phyloP scores from a whole-genome alignment of 2,888 invertebrate genomes.

The Nemapogon koenigi region DNA sequence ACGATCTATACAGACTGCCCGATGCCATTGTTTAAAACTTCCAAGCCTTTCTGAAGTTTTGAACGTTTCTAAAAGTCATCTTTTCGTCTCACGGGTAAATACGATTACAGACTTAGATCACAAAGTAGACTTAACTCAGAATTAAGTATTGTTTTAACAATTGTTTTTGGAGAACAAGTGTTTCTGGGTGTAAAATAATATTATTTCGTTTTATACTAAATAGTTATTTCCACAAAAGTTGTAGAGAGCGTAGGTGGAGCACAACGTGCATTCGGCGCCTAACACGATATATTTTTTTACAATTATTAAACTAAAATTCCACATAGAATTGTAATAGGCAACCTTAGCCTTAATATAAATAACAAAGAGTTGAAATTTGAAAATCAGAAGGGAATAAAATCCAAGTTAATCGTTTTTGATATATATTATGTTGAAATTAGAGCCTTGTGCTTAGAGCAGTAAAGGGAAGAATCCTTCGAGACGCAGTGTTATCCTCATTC shows the following conservation, averaged over 20 bases:
- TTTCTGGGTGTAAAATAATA: too few species aligned
- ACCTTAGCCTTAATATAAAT: not conserved
- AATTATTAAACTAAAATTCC: slow-evolving; percentile 54
- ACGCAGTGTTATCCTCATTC: slow-evolving; percentile 29
- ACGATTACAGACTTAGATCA: slow-evolving; percentile 25
- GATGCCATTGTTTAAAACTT: slow-evolving; percentile 29
- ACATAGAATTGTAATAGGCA: slow-evolving; percentile 13
- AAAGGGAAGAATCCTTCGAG: slow-evolving; percentile 23
- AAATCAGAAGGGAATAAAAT: slow-evolving; percentile 34
- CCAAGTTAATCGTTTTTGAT: slow-evolving; percentile 36
- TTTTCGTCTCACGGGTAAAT: slow-evolving; percentile 20
- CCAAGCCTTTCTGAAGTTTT: slow-evolving; percentile 23
- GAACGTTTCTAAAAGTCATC: slow-evolving; percentile 26
- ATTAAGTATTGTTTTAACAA: too few species aligned
- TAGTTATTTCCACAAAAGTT: slow-evolving; percentile 26
- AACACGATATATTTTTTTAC: slow-evolving; percentile 48
- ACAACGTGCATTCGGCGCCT: slow-evolving; percentile 58
- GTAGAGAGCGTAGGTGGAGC: slow-evolving; percentile 35
- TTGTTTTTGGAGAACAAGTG: too few species aligned
- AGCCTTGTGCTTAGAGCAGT: not conserved
- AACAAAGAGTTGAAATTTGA: not conserved
- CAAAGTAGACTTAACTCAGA: slow-evolving; percentile 18
- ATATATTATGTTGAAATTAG: not conserved
- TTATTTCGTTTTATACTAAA: not conserved
- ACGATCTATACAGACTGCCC: slow-evolving; percentile 24